A percentile compares a stretch with the other conserved stretches of the same genome.
Evolutionary conservation across 2,113 vertebrate species (phyloP).

Genomic region (Mirounga angustirostris): DNA sequence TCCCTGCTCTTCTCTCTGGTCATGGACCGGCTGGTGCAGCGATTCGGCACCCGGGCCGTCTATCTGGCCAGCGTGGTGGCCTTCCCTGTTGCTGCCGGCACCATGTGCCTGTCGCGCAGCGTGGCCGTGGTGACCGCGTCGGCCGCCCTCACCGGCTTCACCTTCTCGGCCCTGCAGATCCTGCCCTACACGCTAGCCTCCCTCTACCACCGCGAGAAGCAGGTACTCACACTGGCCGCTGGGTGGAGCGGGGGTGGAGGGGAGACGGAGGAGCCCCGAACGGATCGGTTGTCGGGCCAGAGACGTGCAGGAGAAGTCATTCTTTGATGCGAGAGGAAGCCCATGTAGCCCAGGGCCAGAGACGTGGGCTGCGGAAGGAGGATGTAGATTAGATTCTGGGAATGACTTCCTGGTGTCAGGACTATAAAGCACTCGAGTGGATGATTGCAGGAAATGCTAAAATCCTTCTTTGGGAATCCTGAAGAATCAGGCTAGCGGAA

Average conservation of each 20-base stretch:
- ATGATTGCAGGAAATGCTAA: constrained; percentile 34
- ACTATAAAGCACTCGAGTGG: constrained; percentile 29
- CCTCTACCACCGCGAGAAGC: constrained; percentile 92
- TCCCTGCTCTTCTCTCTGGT: constrained; percentile 91
- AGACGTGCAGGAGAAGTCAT: background rate
- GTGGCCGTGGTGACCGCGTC: constrained; percentile 90
- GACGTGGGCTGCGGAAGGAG: constrained; percentile 9
- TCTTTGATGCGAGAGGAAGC: constrained; percentile 20
- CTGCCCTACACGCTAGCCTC: constrained; percentile 93
- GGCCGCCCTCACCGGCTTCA: constrained; percentile 90
- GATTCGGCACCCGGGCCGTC: constrained; percentile 87
- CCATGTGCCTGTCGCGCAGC: constrained; percentile 91
- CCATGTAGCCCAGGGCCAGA: background rate
- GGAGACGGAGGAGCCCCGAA: no score
- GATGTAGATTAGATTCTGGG: constrained; percentile 35
- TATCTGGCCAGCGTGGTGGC: constrained; percentile 91
- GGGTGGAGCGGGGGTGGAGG: background rate
- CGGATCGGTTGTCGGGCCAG: background rate
- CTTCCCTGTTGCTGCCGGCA: constrained; percentile 87
- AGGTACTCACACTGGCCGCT: constrained; percentile 83
- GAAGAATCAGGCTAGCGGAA: background rate
- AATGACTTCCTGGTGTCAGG: constrained; percentile 65
- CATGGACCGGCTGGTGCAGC: constrained; percentile 92
- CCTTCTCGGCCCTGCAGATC: constrained; percentile 93
- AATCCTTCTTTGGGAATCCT: background rate